Evolutionary conservation across 2,797 vertebrate species (phyloP), one percentile per base, ranked within the genome.

Genomic region (Allenopithecus nigroviridis): DNA sequence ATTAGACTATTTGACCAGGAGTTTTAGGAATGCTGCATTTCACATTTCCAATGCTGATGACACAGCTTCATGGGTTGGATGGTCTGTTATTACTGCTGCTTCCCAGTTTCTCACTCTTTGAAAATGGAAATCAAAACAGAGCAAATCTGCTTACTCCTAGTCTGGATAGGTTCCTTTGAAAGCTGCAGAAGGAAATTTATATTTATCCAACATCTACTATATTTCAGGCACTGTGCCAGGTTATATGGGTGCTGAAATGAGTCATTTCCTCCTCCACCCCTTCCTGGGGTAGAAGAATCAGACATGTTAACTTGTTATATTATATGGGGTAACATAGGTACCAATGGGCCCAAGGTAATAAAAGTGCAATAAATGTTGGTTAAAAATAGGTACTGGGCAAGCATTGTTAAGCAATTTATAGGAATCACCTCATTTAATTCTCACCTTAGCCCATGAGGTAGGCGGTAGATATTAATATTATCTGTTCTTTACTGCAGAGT

Each of bases 201-300:
- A 3, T 26, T 30, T 46, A 59, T 36, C 28, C 4, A 22, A 48
- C 8, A 12, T 11, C 19, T 11, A 5, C 26, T 2, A 0, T 4
- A 26, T 28, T 13, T 22, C 19, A 22, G 64, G 19, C 12, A 1
- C 33, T 5, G 75, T n/a, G 11, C 53, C 9, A 2, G 76, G 78
- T 41, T n/a, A 21, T 8, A 8, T 0, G 11, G 8, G 5, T 3
- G 1, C 21, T 5, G 11, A 39, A 36, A 26, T 22, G 39, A 81
- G 36, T 21, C 2, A 21, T 13, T 7, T 19, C 79, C 53, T 36
- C 30, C 8, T 78, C 76, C 48, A n/a, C 8, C 33, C 33, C 30
- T 64, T 64, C 30, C 14, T 0, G 7, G 75, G 53, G 22, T 64
- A 8, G 30, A 55, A 39, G 41, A 16, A 36, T 9, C 36, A 61